A percentile compares a stretch with the other conserved stretches of the same genome.
Evolutionary conservation across 2,113 vertebrate species (phyloP).

Genomic region (Felis chaus): DNA sequence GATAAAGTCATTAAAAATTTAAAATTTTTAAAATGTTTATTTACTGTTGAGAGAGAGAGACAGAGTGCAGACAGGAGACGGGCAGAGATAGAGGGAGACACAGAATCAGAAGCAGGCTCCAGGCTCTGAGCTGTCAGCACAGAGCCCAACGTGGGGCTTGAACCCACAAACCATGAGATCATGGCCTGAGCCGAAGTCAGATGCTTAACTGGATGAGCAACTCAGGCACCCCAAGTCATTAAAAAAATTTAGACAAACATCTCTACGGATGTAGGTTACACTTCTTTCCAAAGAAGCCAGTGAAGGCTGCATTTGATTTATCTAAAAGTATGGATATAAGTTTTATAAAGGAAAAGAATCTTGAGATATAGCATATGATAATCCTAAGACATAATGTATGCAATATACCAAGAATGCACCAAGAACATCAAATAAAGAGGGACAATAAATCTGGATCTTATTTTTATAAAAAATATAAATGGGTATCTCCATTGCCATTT

Average conservation of each 20-base stretch:
- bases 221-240: not conserved
- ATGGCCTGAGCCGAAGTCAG: no score
- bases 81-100: no score
- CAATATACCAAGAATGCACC: not conserved
- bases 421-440: constrained; percentile 13
- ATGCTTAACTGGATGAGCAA: no score
- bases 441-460: not conserved
- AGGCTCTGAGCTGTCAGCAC: no score
- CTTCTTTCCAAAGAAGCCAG: not conserved
- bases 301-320: not conserved
- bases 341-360: not conserved
- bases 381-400: not conserved
- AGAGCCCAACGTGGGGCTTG: no score
- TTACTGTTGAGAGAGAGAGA: no score
- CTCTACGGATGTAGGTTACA: not conserved
- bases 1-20: not conserved
- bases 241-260: not conserved
- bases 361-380: constrained; percentile 24
- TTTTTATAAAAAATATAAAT: constrained; percentile 7
- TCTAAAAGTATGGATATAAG: constrained; percentile 18
- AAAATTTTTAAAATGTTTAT: no score
- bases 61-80: no score
- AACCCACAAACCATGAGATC: no score
- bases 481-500: not conserved
- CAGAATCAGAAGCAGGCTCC: no score